Conservation (phyloP, 2,888 invertebrate species). For the Pediacus dermestoides region DNA sequence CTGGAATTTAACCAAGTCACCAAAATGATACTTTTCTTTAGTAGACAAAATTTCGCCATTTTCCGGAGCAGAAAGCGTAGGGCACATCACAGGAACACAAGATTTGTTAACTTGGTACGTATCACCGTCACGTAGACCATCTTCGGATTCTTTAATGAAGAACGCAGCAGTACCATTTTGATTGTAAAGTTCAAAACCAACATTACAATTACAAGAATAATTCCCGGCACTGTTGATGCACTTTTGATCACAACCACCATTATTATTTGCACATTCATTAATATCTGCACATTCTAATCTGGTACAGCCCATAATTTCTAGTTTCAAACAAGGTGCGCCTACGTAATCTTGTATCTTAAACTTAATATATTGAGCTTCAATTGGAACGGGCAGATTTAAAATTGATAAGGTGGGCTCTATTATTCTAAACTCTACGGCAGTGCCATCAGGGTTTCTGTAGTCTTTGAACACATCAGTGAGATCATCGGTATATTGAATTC, state of each 20-base stretch:
- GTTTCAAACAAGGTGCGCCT: constrained; percentile 81
- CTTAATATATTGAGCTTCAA: constrained; percentile 84
- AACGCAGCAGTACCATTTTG: constrained; percentile 89
- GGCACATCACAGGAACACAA: constrained; percentile 91
- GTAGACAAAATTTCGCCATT: constrained; percentile 82
- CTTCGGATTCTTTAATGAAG: constrained; percentile 73
- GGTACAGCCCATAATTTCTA: constrained; percentile 91
- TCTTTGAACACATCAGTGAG: constrained; percentile 86
- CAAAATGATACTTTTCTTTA: constrained; percentile 78
- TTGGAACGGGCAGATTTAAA: constrained; percentile 82
- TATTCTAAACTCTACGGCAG: constrained; percentile 88
- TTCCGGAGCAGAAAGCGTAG: constrained; percentile 70
- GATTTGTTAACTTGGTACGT: constrained; percentile 86
- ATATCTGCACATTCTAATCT: constrained; percentile 84
- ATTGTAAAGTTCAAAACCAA: constrained; percentile 86
- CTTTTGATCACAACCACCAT: constrained; percentile 92
- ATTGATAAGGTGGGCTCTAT: constrained; percentile 88
- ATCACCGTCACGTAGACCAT: constrained; percentile 85
- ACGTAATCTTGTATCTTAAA: constrained; percentile 85
- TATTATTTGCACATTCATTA: constrained; percentile 81
- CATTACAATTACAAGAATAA: constrained; percentile 83
- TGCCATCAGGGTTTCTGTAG: constrained; percentile 88
- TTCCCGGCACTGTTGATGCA: constrained; percentile 87
- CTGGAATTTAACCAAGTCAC: constrained; percentile 85
- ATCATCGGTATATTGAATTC: constrained; percentile 84